Evolutionary conservation across 2,797 vertebrate species (phyloP).

Genomic region (Lutjanus argentimaculatus): DNA sequence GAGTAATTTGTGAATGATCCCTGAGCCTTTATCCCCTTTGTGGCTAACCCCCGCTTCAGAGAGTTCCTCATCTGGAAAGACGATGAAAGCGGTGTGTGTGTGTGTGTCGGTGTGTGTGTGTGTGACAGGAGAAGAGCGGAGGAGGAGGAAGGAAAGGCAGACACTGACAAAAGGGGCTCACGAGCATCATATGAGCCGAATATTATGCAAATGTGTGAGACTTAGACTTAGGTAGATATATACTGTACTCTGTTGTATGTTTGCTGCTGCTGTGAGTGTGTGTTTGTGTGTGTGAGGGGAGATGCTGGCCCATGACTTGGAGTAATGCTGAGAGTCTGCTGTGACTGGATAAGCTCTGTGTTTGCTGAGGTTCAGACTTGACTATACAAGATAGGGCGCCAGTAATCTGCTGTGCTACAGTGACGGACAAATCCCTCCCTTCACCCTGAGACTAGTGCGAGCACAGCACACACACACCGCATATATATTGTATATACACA

Average conservation of each 20-base stretch:
- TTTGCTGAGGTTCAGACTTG: slow-evolving; percentile 64
- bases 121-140: slow-evolving; percentile 19
- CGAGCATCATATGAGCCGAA: slow-evolving; percentile 24
- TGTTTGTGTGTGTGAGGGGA: slow-evolving; percentile 18
- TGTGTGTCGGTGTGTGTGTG: neutral
- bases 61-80: slow-evolving; percentile 68
- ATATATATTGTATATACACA: neutral
- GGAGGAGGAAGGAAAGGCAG: slow-evolving; percentile 17
- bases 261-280: slow-evolving; percentile 29
- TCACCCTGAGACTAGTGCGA: neutral
- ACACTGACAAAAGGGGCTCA: slow-evolving; percentile 24
- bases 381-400: slow-evolving; percentile 56
- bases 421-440: slow-evolving; percentile 51
- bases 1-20: slow-evolving; percentile 72
- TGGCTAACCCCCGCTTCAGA: slow-evolving; percentile 47
- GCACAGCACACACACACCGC: neutral
- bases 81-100: slow-evolving; percentile 16
- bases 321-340: slow-evolving; percentile 59
- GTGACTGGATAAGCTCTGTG: slow-evolving; percentile 69
- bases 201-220: slow-evolving; percentile 59
- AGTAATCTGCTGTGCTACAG: slow-evolving; percentile 63
- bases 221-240: slow-evolving; percentile 1
- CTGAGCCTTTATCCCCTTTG: slow-evolving; percentile 64
- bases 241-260: neutral
- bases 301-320: slow-evolving; percentile 35